Percentiles rank a stretch among this genome's conserved stretches.
phyloP scores from a whole-genome alignment of 2,888 invertebrate species.

The Parnassius smintheus region DNA sequence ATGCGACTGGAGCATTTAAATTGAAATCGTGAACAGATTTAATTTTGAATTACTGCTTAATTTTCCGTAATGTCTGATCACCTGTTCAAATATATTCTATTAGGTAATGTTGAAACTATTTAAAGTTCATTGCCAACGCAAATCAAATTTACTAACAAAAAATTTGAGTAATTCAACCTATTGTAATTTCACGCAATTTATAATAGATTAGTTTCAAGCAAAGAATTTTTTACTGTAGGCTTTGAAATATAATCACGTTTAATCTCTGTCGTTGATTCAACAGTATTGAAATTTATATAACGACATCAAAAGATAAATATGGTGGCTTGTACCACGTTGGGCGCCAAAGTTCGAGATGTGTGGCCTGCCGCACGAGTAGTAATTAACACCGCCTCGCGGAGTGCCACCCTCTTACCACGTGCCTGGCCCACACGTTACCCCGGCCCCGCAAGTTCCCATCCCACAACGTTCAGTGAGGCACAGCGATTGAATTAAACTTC shows the following conservation, averaged over 20 bases:
- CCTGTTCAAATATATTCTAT: conserved; percentile 15
- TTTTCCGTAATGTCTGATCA: conserved; percentile 27
- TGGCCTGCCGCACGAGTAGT: conserved; percentile 73
- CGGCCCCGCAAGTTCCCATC: conserved; percentile 29
- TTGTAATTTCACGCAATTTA: too few relatives aligned
- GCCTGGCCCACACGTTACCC: conserved; percentile 28
- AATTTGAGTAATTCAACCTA: neutral
- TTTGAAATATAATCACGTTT: neutral
- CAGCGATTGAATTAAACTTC: conserved; percentile 80
- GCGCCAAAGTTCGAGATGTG: conserved; percentile 78
- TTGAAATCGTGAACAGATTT: conserved; percentile 61
- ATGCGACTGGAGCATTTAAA: conserved; percentile 65
- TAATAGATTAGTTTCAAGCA: too few relatives aligned
- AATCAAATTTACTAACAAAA: neutral
- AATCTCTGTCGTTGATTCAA: neutral
- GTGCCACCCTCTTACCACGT: conserved; percentile 31
- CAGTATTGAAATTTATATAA: conserved; percentile 44
- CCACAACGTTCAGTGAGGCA: conserved; percentile 57
- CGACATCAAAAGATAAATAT: conserved; percentile 69
- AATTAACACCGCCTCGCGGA: conserved; percentile 72
- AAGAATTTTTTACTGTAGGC: neutral
- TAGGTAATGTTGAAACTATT: conserved; percentile 24
- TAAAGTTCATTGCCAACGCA: neutral
- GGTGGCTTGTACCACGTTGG: conserved; percentile 56
- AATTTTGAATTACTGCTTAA: conserved; percentile 53